Base-by-base conservation (phyloP, 2,113 vertebrate genomes). In the Stegastes partitus region DNA sequence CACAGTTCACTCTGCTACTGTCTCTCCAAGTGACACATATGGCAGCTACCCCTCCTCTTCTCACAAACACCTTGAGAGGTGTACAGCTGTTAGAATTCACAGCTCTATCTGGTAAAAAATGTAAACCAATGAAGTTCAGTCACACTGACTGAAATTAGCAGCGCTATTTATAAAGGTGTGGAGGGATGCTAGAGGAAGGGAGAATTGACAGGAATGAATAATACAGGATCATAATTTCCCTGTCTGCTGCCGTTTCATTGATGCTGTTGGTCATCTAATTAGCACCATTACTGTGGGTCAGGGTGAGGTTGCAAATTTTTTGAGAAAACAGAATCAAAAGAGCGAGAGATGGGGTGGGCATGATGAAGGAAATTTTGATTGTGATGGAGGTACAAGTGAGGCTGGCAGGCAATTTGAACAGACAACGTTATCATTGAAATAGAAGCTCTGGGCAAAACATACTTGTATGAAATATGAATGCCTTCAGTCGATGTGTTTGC, bases 141-240 rank as follows among this genome's bases (percentile, higher is more conserved):
- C 91, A 77, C 92, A 82, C 88, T 10, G 92, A 81, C 90, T 94
- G 89, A 93, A 93, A 94, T 94, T 93, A 93, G 92, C 92, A 88
- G 82, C 47, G 39, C 89, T 94, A 94, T 94, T 94, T 92, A 91
- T 93, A 93, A 89, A 92, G 79, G 80, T 82, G 81, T 68, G 68
- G 77, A 64, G 62, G 25, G 64, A 75, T 47, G 76, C 57, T 55
- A 68, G 62, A 25, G 37, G 28, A 54, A 45, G 49, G 28, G 18
- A 64, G 26, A 51, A 22, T 4, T 28, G 58, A 70, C 51, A 56
- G 78, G 73, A 76, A 86, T 81, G 66, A 86, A 86, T 66, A 59
- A 78, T 89, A 87, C 65, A 47, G 71, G 61, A 85, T 81, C 57
- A 87, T 87, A 65, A 74, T 85, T 89, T 83, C 39, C 44, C 18